Conservation (phyloP, 64 coral and sea anemone genomes). For the Porites australiensis region DNA sequence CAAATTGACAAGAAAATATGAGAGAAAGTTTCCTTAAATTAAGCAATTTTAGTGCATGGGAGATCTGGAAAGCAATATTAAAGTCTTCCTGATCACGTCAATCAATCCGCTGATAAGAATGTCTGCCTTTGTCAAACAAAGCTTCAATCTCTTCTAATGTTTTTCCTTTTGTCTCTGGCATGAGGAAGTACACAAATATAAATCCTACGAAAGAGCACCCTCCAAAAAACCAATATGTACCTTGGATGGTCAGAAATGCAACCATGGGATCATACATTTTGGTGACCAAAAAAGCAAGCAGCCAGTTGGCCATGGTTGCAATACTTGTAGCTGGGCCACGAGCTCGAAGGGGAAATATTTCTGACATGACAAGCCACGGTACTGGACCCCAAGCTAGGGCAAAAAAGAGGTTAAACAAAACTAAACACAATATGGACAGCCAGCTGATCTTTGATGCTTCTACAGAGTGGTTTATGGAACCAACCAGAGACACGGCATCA, state of each 20-base stretch:
- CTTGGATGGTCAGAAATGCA: conserved; percentile 58
- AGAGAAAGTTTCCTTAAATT: too few species aligned
- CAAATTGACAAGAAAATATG: too few species aligned
- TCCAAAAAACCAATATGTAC: conserved; percentile 84
- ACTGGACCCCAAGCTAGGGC: conserved; percentile 79
- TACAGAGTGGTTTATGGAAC: conserved; percentile 67
- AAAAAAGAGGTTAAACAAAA: conserved; percentile 78
- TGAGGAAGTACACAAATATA: conserved; percentile 72
- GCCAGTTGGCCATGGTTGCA: conserved; percentile 68
- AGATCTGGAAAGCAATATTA: not conserved
- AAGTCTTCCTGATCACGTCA: not conserved
- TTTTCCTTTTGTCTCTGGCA: conserved; percentile 85
- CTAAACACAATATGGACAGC: conserved; percentile 79
- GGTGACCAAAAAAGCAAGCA: conserved; percentile 67
- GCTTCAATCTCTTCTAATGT: conserved; percentile 88
- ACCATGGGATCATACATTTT: conserved; percentile 60
- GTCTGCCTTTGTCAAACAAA: conserved; percentile 59
- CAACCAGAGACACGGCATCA: conserved; percentile 42
- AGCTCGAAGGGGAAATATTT: conserved; percentile 77
- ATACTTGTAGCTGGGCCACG: conserved; percentile 68
- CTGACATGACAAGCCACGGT: conserved; percentile 90
- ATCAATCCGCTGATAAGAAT: not conserved
- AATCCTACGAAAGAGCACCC: conserved; percentile 73
- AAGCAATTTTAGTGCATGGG: too few species aligned
- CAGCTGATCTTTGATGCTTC: conserved; percentile 66